Conservation (phyloP, 2,888 invertebrate species). For the Apamea monoglypha region DNA sequence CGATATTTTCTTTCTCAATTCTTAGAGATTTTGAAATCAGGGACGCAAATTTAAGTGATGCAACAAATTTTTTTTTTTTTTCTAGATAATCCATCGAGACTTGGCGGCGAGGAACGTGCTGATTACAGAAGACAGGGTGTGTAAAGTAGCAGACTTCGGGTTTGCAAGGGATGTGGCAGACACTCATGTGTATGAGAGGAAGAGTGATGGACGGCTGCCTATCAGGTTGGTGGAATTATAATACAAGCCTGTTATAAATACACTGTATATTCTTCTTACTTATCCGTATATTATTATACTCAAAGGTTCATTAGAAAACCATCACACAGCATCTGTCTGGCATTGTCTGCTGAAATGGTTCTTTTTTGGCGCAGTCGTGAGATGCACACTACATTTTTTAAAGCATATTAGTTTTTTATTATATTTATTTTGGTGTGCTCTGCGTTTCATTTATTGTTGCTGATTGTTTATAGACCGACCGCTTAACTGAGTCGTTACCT, state of each 20-base stretch:
- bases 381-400: neutral
- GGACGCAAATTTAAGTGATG: neutral
- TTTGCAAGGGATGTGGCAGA: conserved; percentile 97
- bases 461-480: no score
- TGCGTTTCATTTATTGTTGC: neutral
- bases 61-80: conserved; percentile 37
- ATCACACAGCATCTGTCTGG: neutral
- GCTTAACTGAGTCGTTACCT: no score
- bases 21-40: neutral
- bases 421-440: neutral
- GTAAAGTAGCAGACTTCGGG: conserved; percentile 98
- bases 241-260: neutral
- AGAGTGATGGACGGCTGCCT: conserved; percentile 95
- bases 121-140: conserved; percentile 96
- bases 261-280: neutral
- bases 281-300: neutral
- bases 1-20: neutral
- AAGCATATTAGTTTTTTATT: neutral
- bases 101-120: conserved; percentile 97
- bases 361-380: neutral
- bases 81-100: conserved; percentile 96
- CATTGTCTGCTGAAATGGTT: neutral
- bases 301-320: neutral
- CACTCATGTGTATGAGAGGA: conserved; percentile 96
- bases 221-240: conserved; percentile 87